A percentile compares a stretch with the other conserved stretches of the same genome.
Evolutionary conservation across 2,888 invertebrate species (phyloP).

Genomic region (Iselma pallidipennis): DNA sequence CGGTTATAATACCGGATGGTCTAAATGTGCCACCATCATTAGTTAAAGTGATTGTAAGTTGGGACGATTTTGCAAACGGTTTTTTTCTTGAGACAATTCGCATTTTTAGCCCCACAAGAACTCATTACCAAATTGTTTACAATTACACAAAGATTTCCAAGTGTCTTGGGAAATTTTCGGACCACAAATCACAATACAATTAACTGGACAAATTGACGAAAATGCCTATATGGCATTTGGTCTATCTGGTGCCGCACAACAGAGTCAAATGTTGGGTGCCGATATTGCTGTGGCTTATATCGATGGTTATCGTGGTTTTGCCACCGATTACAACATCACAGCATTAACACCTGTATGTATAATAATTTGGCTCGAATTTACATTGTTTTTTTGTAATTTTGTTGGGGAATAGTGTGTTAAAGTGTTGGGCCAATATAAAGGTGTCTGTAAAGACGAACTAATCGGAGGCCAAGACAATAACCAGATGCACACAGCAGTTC

Average conservation of each 20-base stretch:
- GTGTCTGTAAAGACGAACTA: constrained; percentile 83
- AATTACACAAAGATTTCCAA: constrained; percentile 82
- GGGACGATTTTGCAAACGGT: neutral
- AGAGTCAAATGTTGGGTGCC: constrained; percentile 81
- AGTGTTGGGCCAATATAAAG: constrained; percentile 82
- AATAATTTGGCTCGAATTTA: neutral
- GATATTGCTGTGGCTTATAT: constrained; percentile 82
- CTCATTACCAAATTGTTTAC: constrained; percentile 79
- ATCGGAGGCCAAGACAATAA: constrained; percentile 81
- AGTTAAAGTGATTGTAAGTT: constrained; percentile 62
- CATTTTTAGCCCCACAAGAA: constrained; percentile 61
- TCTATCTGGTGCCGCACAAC: constrained; percentile 72
- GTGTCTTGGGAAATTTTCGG: constrained; percentile 92
- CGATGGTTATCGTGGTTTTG: constrained; percentile 72
- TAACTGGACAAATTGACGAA: constrained; percentile 74
- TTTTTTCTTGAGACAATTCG: neutral
- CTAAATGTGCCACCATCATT: constrained; percentile 88
- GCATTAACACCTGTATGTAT: constrained; percentile 73
- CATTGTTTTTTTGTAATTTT: neutral
- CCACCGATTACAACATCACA: constrained; percentile 84
- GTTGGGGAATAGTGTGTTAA: constrained; percentile 69
- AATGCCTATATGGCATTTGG: constrained; percentile 91
- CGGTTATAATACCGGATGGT: constrained; percentile 76
- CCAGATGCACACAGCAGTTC: constrained; percentile 74
- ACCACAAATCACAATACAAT: constrained; percentile 80